phyloP scores from a whole-genome alignment of 2,113 vertebrate species.

The Macrotus californicus region DNA sequence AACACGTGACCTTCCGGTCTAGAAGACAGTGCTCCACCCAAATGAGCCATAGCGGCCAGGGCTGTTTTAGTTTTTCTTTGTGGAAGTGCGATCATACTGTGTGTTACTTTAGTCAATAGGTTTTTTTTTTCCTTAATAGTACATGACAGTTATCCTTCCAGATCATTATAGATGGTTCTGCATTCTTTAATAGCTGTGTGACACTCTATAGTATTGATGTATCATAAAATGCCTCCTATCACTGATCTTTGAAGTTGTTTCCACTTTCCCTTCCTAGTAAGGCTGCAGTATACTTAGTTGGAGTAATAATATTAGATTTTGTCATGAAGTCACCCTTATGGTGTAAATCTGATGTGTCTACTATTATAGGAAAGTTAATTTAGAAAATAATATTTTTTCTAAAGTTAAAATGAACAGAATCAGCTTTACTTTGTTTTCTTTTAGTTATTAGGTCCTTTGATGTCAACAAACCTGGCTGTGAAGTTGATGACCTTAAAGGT shows the following conservation, averaged over 20 bases:
- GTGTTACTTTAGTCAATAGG: neutral
- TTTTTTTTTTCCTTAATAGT: neutral
- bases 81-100: neutral
- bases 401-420: slow-evolving; percentile 32
- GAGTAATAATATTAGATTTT: neutral
- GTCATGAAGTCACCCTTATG: neutral
- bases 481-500: slow-evolving; percentile 98
- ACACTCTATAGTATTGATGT: neutral
- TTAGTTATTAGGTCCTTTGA: slow-evolving; percentile 98
- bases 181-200: neutral
- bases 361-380: slow-evolving; percentile 35
- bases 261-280: neutral
- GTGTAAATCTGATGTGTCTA: neutral
- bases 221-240: neutral
- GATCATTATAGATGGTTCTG: neutral
- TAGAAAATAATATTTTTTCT: slow-evolving; percentile 1
- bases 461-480: slow-evolving; percentile 98
- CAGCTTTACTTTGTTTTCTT: slow-evolving; percentile 45
- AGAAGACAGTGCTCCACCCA: too few species aligned
- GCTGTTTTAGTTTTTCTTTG: neutral
- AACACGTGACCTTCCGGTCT: too few species aligned
- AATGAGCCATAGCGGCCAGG: too few species aligned
- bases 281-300: neutral
- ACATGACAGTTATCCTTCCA: neutral
- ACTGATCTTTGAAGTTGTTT: slow-evolving; percentile 1